These are phyloP conservation scores for Mamestra configurata DNA, from an alignment of 1,140 invertebrate species.

Conservation along the genomic window DNA sequence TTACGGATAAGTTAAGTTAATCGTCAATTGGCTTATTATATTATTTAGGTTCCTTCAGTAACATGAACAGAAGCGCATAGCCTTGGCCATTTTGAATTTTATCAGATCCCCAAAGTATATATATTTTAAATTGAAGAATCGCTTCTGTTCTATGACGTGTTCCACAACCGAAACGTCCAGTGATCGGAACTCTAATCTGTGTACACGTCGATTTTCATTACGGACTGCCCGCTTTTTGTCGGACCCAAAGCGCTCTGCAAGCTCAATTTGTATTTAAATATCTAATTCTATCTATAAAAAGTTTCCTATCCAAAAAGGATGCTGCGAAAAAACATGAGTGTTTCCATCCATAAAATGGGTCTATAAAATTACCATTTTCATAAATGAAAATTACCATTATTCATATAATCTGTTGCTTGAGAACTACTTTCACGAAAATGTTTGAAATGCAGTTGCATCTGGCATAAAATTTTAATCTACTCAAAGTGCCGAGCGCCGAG, in stretches of 20 bases:
- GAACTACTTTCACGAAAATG: slow-evolving; percentile 27
- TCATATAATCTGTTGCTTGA: slow-evolving; percentile 35
- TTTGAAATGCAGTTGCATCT: slow-evolving; percentile 54
- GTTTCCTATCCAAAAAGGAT: neutral
- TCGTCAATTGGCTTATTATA: no score
- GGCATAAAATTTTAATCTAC: slow-evolving; percentile 59
- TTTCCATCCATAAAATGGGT: neutral
- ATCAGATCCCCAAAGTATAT: no score
- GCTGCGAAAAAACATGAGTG: neutral
- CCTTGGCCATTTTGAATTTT: no score
- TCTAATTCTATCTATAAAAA: slow-evolving; percentile 23
- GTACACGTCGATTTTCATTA: slow-evolving; percentile 81
- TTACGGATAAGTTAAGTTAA: no score
- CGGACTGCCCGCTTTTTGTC: slow-evolving; percentile 77
- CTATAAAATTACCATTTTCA: slow-evolving; percentile 35
- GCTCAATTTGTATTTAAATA: slow-evolving; percentile 71
- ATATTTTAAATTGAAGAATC: neutral
- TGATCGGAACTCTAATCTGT: slow-evolving; percentile 67
- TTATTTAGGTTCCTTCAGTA: no score
- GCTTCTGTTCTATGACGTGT: slow-evolving; percentile 25
- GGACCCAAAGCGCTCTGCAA: slow-evolving; percentile 62
- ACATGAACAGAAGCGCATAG: no score
- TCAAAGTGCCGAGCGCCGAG: slow-evolving; percentile 53
- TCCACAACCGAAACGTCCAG: slow-evolving; percentile 48
- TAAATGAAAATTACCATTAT: slow-evolving; percentile 33